Percentiles rank a stretch among this genome's conserved stretches.
Evolutionary conservation across 2,888 invertebrate genomes (phyloP).

Genomic region (Microdon myrmicae): DNA sequence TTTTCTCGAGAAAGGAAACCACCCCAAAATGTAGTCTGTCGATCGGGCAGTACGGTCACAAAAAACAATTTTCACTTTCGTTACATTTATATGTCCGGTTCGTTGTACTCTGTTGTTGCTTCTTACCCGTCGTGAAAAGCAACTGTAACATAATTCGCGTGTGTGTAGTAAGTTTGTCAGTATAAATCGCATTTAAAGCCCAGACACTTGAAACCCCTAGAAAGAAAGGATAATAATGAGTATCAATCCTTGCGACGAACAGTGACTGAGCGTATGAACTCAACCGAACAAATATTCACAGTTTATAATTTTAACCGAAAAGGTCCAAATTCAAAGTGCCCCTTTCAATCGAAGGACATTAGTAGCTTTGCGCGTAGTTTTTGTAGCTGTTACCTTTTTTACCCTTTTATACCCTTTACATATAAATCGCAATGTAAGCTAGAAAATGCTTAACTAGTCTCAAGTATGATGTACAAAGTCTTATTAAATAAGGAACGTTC

Average conservation of each 20-base stretch:
- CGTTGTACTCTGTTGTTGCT: constrained; percentile 3
- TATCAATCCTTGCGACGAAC: not conserved
- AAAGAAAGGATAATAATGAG: constrained; percentile 5
- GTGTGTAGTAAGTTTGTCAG: constrained; percentile 2
- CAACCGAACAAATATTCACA: constrained; percentile 8
- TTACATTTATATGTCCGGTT: constrained; percentile 17
- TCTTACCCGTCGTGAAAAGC: not conserved
- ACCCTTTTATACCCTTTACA: constrained; percentile 2
- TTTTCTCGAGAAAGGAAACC: constrained; percentile 58
- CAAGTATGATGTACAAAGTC: constrained; percentile 12
- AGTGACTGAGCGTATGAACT: constrained; percentile 13
- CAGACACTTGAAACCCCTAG: not conserved
- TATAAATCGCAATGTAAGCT: constrained; percentile 15
- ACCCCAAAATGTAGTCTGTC: constrained; percentile 65
- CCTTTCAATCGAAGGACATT: constrained; percentile 10
- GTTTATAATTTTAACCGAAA: constrained; percentile 24
- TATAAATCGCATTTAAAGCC: not conserved
- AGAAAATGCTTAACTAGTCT: constrained; percentile 21
- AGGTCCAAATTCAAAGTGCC: constrained; percentile 50
- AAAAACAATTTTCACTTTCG: constrained; percentile 20
- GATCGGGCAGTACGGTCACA: constrained; percentile 64
- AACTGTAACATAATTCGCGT: not conserved
- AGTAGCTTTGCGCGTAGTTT: not conserved
- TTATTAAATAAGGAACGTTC: constrained; percentile 3
- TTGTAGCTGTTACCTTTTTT: constrained; percentile 20